Percentiles rank a stretch among this genome's conserved stretches.
phyloP scores from a whole-genome alignment of 2,113 vertebrate species.

The Castor canadensis region DNA sequence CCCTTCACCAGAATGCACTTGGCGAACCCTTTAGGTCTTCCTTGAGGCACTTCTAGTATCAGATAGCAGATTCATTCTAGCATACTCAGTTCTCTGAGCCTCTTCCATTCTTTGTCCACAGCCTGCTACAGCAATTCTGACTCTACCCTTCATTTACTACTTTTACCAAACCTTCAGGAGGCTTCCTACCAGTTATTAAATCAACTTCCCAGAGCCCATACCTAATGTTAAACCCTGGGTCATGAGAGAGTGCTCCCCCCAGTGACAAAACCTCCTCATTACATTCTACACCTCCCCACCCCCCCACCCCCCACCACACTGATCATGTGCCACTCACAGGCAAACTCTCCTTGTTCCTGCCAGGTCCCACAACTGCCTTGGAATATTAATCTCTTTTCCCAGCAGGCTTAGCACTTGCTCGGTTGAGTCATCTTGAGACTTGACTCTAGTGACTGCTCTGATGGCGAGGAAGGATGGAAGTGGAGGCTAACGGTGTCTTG shows the following conservation, averaged over 20 bases:
- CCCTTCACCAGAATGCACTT: not conserved
- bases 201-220: not conserved
- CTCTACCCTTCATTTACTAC: not conserved
- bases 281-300: too few relatives aligned
- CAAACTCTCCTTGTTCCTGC: not conserved
- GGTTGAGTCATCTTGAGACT: not conserved
- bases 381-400: not conserved
- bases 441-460: not conserved
- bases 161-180: not conserved
- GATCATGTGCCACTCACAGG: not conserved
- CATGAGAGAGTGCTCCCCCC: not conserved
- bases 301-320: not conserved
- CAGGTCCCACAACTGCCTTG: not conserved
- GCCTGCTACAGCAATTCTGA: not conserved
- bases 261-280: not conserved
- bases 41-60: not conserved
- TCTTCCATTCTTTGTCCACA: not conserved
- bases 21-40: not conserved
- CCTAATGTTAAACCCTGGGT: not conserved
- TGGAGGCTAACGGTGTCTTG: not conserved
- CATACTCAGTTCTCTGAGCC: not conserved
- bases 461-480: not conserved
- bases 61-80: not conserved
- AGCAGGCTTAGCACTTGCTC: not conserved
- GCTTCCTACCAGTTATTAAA: not conserved